Evolutionary conservation across 2,113 vertebrate genomes (phyloP).

Genomic region (pig (Sus scrofa)): DNA sequence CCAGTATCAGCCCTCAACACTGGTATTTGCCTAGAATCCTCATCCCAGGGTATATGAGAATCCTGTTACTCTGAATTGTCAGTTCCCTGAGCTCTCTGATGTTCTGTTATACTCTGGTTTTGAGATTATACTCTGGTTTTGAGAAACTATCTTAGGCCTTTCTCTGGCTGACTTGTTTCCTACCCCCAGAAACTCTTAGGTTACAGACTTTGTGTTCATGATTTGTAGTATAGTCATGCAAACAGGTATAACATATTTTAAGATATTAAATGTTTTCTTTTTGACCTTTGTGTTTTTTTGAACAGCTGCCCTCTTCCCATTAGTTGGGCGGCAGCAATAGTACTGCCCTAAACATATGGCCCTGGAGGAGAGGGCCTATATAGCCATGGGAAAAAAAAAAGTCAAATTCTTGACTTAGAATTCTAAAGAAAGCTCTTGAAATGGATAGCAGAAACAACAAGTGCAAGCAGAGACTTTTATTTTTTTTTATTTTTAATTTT

Average conservation of each 20-base stretch:
- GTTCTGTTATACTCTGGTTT: not conserved
- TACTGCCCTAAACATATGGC: not conserved
- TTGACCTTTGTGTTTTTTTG: not conserved
- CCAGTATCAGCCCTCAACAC: not conserved
- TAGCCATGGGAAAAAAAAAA: not conserved
- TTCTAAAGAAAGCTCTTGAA: conserved; percentile 57
- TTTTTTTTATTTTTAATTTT: too few species aligned
- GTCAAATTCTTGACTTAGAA: conserved; percentile 57
- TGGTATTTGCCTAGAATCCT: not conserved
- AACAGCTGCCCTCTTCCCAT: not conserved
- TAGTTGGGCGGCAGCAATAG: not conserved
- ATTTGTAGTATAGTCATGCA: not conserved
- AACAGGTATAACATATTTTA: conserved; percentile 29
- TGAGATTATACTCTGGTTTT: conserved; percentile 13
- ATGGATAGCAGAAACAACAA: conserved; percentile 17
- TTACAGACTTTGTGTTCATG: conserved; percentile 11
- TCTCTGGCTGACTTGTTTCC: not conserved
- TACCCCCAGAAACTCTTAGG: not conserved
- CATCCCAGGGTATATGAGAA: not conserved
- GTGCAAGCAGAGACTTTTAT: conserved; percentile 37
- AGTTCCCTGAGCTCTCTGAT: not conserved
- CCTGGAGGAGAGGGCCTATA: not conserved
- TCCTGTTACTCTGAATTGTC: conserved; percentile 19
- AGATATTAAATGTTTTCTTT: conserved; percentile 3
- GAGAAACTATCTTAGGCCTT: not conserved